These are phyloP conservation scores for Liposcelis brunnea DNA, from an alignment of 2,888 invertebrate genomes.

Conservation along the genomic window DNA sequence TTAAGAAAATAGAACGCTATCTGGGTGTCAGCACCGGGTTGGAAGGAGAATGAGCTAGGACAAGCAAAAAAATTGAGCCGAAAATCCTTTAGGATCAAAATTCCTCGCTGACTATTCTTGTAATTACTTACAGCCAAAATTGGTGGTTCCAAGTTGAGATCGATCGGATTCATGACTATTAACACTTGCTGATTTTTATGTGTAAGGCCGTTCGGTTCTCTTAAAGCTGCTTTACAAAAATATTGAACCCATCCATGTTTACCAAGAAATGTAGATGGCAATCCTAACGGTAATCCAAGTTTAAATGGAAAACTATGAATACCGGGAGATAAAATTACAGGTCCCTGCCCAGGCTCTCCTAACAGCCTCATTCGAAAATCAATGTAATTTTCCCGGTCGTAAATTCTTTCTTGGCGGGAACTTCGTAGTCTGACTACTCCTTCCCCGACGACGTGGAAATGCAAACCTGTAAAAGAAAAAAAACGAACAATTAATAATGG, in stretches of 20 bases:
- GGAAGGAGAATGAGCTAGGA: no score
- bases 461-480: constrained; percentile 45
- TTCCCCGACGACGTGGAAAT: constrained; percentile 88
- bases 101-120: no score
- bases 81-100: no score
- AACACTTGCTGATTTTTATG: constrained; percentile 96
- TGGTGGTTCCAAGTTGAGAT: constrained; percentile 76
- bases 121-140: constrained; percentile 55
- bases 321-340: constrained; percentile 72
- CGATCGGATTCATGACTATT: constrained; percentile 91
- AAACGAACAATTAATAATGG: neutral
- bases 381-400: constrained; percentile 86
- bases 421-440: constrained; percentile 78
- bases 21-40: no score
- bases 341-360: constrained; percentile 75
- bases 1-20: neutral
- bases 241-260: constrained; percentile 93
- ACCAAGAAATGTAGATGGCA: constrained; percentile 84
- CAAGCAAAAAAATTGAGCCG: no score
- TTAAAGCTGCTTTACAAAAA: constrained; percentile 75
- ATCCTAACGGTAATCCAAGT: constrained; percentile 69
- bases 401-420: constrained; percentile 65
- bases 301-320: constrained; percentile 93
- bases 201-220: constrained; percentile 75
- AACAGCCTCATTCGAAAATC: constrained; percentile 85